Evolutionary conservation across 2,888 invertebrate species (phyloP), one percentile per base, ranked within the genome.

Genomic region (Amphipyra berbera): DNA sequence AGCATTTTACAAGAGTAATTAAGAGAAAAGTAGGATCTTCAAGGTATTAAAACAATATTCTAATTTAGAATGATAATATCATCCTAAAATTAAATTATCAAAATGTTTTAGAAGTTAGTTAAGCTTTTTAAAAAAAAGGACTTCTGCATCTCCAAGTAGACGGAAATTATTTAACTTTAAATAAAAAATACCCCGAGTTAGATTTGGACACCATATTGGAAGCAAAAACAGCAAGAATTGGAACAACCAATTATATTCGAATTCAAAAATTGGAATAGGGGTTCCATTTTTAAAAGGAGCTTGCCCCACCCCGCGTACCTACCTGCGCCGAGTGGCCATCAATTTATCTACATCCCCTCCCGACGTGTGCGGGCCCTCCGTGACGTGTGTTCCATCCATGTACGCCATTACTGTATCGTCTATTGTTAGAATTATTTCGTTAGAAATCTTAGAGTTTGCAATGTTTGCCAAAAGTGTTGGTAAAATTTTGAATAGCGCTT

Each of bases 311-410:
- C 87, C 86, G 80, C 82, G 81, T 91, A 93, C 92, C 92, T 91
- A 93, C 92, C 92, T 93, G 91, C 80, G 84, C 78, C 79, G 81
- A 84, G 86, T 83, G 86, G 88, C 90, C 85, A 93, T 93, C 88
- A 88, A 89, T 92, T 88, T 87, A 80, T 82, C 88, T 86, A 90
- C 89, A 90, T 89, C 85, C 90, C 84, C 81, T 63, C 81, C 81
- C 88, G 77, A 83, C 85, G 79, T 81, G 83, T 85, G 83, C 79
- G 85, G 83, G 83, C 78, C 85, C 76, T 79, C 73, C 76, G 82
- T 87, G 87, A 89, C 88, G 87, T 83, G 82, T 76, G 85, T 75
- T 77, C 68, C 70, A 69, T 77, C 73, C 82, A 78, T 78, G 70
- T 69, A 80, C 85, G 88, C 88, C 89, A 88, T 90, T 86, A 82